Conservation (phyloP, 2,113 vertebrate genomes). For the Gavialis gangeticus region DNA sequence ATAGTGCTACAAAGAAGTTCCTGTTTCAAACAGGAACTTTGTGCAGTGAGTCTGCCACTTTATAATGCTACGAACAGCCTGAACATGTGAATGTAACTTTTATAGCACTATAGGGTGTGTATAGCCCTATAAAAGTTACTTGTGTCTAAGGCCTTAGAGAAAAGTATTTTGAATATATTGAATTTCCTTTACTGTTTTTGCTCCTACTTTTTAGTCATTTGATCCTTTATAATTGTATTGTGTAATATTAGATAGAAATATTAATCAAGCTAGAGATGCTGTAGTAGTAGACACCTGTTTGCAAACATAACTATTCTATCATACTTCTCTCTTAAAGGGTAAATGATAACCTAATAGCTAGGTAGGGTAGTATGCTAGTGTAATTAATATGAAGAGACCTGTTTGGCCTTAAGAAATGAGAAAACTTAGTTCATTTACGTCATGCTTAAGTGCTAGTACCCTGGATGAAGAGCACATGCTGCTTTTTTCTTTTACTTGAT, state of each 20-base stretch:
- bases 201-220: background rate
- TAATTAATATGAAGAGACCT: background rate
- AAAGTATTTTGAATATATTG: background rate
- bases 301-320: background rate
- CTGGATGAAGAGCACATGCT: background rate
- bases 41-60: too few relatives aligned
- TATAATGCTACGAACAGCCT: too few relatives aligned
- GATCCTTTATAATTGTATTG: background rate
- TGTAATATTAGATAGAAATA: background rate
- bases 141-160: background rate
- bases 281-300: background rate
- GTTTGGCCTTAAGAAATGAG: background rate
- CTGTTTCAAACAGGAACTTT: too few relatives aligned
- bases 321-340: background rate
- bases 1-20: too few relatives aligned
- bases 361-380: background rate
- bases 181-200: background rate
- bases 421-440: background rate
- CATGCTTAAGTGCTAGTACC: background rate
- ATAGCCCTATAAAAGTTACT: too few relatives aligned
- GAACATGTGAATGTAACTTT: too few relatives aligned
- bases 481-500: background rate
- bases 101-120: too few relatives aligned
- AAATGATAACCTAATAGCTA: background rate
- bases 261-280: background rate